Evolutionary conservation across 2,797 vertebrate species (phyloP), one percentile per base, ranked within the genome.

Genomic region (Darevskia nairensis): DNA sequence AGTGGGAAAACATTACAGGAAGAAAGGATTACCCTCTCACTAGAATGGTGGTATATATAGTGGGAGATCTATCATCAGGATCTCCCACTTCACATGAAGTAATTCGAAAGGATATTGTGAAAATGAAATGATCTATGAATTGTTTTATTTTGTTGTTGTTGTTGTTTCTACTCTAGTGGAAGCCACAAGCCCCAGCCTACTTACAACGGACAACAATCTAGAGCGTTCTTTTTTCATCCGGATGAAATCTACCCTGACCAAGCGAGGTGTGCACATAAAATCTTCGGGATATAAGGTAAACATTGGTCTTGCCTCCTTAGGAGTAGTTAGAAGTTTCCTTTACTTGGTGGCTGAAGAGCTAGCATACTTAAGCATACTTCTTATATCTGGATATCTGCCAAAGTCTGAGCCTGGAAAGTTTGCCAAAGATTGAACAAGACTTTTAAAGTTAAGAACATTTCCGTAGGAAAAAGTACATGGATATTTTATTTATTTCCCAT

Each of bases 201-300:
- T 99, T 95, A 96, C 97, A 86, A 97, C 98, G 80, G 98, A 99
- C 95, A 98, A 99, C 97, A 94, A 94, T 92, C 97, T 99, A 94
- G 99, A 99, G 92, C 98, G 98, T 44, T 99, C 99, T 95, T 99
- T 99, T 97, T 99, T 99, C 97, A 97, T 98, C 97, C 97, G 99
- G 93, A 99, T 99, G 99, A 99, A 99, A 97, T 99, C 99, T 61
- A 99, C 99, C 15, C 97, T 99, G 96, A 99, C 99, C 90, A 99
- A 99, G 97, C 97, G 99, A 91, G 99, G 99, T 27, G 98, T 99
- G 89, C 99, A 99, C 97, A 99, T 99, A 98, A 99, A 99, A 97
- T 99, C 99, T 10, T 99, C 99, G 72, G 99, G 99, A 96, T 99
- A 98, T 94, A 99, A 99, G 98, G 99, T 99, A 96, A 97, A 96